Conservation (phyloP, 1,140 invertebrate species). For the Bombus huntii region DNA sequence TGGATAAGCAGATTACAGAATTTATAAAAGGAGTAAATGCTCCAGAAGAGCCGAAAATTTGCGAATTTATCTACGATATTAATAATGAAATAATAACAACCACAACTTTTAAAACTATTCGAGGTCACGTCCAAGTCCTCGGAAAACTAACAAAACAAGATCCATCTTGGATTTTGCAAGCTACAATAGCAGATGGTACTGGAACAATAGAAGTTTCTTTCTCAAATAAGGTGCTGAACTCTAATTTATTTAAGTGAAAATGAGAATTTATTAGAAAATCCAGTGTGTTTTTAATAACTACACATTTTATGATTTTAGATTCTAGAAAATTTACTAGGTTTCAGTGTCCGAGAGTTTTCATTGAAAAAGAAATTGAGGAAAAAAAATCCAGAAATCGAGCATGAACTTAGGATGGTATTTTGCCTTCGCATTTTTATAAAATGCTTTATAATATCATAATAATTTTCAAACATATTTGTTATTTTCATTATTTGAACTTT, state of each 20-base stretch:
- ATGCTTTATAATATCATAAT: not conserved
- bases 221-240: constrained; percentile 70
- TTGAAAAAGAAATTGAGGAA: constrained; percentile 73
- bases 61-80: constrained; percentile 68
- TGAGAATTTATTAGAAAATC: not conserved
- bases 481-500: not conserved
- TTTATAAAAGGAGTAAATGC: constrained; percentile 31
- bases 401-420: constrained; percentile 69
- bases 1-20: constrained; percentile 62
- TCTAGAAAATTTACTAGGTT: constrained; percentile 73
- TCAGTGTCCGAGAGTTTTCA: constrained; percentile 72
- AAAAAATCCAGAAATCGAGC: constrained; percentile 71
- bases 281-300: not conserved
- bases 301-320: constrained; percentile 65
- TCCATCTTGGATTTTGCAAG: constrained; percentile 70
- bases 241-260: not conserved
- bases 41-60: constrained; percentile 49
- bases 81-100: constrained; percentile 48
- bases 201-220: constrained; percentile 72
- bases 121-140: constrained; percentile 62
- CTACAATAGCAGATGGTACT: constrained; percentile 71
- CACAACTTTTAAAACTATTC: constrained; percentile 61
- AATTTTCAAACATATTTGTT: not conserved
- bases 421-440: not conserved
- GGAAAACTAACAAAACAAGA: constrained; percentile 68